A percentile compares a stretch with the other conserved stretches of the same genome.
Conservation (phyloP, 2,888 invertebrate genomes). For the Leptopilina myrica region DNA sequence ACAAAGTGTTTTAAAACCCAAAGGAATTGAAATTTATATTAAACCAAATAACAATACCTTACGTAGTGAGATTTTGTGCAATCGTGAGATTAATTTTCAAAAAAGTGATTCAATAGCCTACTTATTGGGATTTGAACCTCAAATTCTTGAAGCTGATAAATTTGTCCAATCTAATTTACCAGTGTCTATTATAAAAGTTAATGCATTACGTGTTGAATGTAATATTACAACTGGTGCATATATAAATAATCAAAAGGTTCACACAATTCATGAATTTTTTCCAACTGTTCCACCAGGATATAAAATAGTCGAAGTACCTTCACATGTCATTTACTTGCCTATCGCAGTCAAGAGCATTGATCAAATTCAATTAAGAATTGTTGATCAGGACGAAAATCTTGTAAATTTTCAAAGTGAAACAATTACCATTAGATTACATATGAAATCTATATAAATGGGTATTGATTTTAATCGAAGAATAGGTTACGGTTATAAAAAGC, state of each 20-base stretch:
- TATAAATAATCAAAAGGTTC: too few relatives aligned
- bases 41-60: slow-evolving; percentile 8
- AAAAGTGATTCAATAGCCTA: slow-evolving; percentile 1
- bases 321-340: neutral
- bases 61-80: slow-evolving; percentile 6
- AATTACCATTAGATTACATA: slow-evolving; percentile 50
- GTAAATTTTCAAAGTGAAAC: too few relatives aligned
- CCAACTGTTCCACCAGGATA: too few relatives aligned
- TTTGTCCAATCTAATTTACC: neutral
- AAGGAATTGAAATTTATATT: neutral
- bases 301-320: slow-evolving; percentile 49
- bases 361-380: too few relatives aligned
- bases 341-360: too few relatives aligned
- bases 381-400: too few relatives aligned
- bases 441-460: slow-evolving; percentile 49
- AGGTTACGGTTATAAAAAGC: slow-evolving; percentile 40
- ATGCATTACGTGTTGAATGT: too few relatives aligned
- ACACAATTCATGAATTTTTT: too few relatives aligned
- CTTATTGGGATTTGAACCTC: slow-evolving; percentile 1
- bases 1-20: neutral
- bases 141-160: neutral
- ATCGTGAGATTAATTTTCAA: neutral
- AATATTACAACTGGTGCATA: too few relatives aligned
- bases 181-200: slow-evolving; percentile 3
- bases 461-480: slow-evolving; percentile 43